Evolutionary conservation across 2,888 invertebrate species (phyloP), one percentile per base, ranked within the genome.

Genomic region (Dusona sp.): DNA sequence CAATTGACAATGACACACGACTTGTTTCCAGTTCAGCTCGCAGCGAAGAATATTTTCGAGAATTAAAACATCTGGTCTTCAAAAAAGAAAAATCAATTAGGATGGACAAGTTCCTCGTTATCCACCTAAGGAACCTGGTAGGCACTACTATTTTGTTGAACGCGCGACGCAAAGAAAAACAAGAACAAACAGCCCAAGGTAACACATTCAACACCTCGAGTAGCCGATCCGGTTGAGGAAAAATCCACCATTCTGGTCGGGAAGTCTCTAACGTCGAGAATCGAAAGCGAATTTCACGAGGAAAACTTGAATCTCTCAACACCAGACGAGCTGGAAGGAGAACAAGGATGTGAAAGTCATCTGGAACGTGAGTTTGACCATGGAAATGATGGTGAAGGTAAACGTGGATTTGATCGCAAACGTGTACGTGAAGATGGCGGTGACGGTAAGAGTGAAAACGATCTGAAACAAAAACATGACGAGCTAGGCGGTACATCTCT

Each of bases 131-230:
- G 33, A 70, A 77, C 8, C 68, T 88, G 25, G 73, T 79, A 70
- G 85, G 81, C 38, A 79, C 82, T 13, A 84, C 22, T 13, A 88
- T 85, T 29, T 68, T 88, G 65, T 85, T 88, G 33, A 81, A 83
- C 54, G 73, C 87, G n/a, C 13, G 68, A 68, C 42, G 36, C 3
- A 45, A n/a, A 33, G 65, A 9, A n/a, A 65, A 65, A 0, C 11
- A 65, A 65, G 4, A 65, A 65, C 36, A 38, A n/a, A 45, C 42
- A 22, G 9, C 51, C 19, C 16, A 51, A 81, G 64, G 36, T 61
- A 6, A n/a, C 22, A 33, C 72, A 72, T 79, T 79, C 64, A 48
- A 72, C 72, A 13, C 72, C 79, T 45, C 74, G 33, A 61, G 48
- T 25, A n/a, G 36, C 36, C 38, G 19, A 29, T 25, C 29, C 67